Percentiles rank a stretch among this genome's conserved stretches.
phyloP scores from a whole-genome alignment of 2,797 vertebrate species.

The Huso huso region DNA sequence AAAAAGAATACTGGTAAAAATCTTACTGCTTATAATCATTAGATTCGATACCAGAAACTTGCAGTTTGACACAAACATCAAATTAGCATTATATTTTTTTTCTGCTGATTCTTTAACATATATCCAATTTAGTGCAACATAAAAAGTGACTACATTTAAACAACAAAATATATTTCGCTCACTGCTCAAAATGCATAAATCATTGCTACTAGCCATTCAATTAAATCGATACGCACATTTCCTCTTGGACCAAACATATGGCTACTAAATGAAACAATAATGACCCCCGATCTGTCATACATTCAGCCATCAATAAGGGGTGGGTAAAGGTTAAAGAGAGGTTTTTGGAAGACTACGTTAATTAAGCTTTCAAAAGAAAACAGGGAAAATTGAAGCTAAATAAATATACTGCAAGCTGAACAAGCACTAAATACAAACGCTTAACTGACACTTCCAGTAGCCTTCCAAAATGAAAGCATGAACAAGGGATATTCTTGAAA shows the following conservation, averaged over 20 bases:
- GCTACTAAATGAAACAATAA: constrained; percentile 79
- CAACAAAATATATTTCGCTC: constrained; percentile 46
- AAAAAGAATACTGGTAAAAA: too few relatives aligned
- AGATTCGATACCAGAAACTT: neutral
- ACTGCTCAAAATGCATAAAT: constrained; percentile 69
- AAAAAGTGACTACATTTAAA: constrained; percentile 8
- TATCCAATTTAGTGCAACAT: neutral
- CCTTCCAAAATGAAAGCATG: constrained; percentile 20
- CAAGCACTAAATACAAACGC: constrained; percentile 21
- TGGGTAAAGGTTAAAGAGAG: neutral
- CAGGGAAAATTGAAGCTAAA: neutral
- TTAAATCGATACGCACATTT: constrained; percentile 83
- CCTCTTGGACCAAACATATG: constrained; percentile 70
- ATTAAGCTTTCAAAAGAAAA: constrained; percentile 9
- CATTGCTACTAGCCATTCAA: constrained; percentile 80
- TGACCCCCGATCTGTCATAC: constrained; percentile 54
- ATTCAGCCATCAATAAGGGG: constrained; percentile 54
- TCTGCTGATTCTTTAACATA: too few relatives aligned
- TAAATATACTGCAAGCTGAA: constrained; percentile 6
- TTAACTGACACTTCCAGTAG: constrained; percentile 21
- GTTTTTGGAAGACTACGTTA: constrained; percentile 9
- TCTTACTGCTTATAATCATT: too few relatives aligned
- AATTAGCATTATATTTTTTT: too few relatives aligned
- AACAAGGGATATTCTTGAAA: neutral
- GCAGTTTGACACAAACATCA: too few relatives aligned